Evolutionary conservation across 1,140 invertebrate species (phyloP).

Genomic region (Trissolcus basalis): DNA sequence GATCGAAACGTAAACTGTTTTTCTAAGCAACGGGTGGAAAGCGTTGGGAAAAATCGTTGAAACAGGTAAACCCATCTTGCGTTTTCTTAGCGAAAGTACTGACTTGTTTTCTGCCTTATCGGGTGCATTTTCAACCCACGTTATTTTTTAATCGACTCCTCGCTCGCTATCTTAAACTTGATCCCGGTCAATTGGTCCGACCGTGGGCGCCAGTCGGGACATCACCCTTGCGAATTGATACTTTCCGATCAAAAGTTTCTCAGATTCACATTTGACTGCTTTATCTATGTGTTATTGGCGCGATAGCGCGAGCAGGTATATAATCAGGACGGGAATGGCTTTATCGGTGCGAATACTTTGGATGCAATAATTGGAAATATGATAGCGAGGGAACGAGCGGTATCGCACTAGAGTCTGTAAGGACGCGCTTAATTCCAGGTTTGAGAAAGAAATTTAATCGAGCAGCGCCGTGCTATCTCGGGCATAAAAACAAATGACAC

Average conservation of each 20-base stretch:
- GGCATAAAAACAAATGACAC: conserved; percentile 4
- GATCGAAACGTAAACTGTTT: conserved; percentile 6
- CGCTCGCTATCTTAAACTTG: not conserved
- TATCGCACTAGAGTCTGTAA: not conserved
- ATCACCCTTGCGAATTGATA: not conserved
- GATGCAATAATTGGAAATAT: conserved; percentile 22
- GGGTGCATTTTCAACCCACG: no score
- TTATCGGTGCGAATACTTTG: conserved; percentile 20
- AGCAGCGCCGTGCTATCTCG: conserved; percentile 4
- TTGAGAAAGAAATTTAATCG: conserved; percentile 9
- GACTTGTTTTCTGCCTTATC: no score
- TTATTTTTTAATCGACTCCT: no score
- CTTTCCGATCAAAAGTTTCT: not conserved
- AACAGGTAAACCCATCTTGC: no score
- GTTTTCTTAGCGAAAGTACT: no score
- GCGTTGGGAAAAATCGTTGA: no score
- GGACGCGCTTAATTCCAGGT: not conserved
- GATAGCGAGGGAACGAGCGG: not conserved
- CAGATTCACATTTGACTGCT: not conserved
- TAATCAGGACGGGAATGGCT: conserved; percentile 9
- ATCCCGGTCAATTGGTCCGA: not conserved
- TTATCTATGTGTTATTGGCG: conserved; percentile 22
- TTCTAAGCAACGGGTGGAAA: no score
- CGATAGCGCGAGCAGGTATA: not conserved
- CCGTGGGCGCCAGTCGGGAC: not conserved